Percentiles rank a stretch among this genome's conserved stretches.
Evolutionary conservation across 2,888 invertebrate species (phyloP).

Genomic region (Cephus sareptanus): DNA sequence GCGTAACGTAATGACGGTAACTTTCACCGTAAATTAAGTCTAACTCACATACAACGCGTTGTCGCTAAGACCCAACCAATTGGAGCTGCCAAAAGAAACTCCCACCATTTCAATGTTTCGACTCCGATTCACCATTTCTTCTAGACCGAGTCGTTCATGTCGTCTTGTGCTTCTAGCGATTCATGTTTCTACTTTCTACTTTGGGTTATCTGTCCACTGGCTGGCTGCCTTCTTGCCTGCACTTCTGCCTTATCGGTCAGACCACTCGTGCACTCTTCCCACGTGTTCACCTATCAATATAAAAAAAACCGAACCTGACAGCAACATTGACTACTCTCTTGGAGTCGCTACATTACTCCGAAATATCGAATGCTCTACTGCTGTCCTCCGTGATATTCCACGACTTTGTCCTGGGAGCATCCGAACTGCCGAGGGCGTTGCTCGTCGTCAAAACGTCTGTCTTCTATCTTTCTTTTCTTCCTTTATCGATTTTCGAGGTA

Average conservation of each 20-base stretch:
- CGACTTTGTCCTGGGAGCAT: not conserved
- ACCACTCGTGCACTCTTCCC: not conserved
- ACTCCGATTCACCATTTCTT: slow-evolving; percentile 9
- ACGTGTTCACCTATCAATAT: not conserved
- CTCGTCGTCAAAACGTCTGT: not conserved
- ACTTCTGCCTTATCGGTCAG: not conserved
- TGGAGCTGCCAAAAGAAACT: not conserved
- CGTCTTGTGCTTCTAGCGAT: not conserved
- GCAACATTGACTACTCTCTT: not conserved
- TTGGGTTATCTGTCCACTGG: not conserved
- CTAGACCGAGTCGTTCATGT: not conserved
- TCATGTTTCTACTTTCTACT: not conserved
- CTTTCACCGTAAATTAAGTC: not conserved
- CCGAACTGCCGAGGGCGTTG: not conserved
- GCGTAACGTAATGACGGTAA: not conserved
- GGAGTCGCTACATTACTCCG: not conserved
- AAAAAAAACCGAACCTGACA: not conserved
- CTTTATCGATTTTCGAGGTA: not conserved
- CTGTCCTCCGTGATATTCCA: not conserved
- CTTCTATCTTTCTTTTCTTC: not conserved
- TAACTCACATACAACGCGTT: not conserved
- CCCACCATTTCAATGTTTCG: slow-evolving; percentile 8
- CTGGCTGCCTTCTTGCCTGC: not conserved
- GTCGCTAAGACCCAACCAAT: not conserved
- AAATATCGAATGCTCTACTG: not conserved